These are phyloP conservation scores for Drosophila cognata DNA, from an alignment of 2,888 invertebrate genomes.

Conservation along the genomic window DNA sequence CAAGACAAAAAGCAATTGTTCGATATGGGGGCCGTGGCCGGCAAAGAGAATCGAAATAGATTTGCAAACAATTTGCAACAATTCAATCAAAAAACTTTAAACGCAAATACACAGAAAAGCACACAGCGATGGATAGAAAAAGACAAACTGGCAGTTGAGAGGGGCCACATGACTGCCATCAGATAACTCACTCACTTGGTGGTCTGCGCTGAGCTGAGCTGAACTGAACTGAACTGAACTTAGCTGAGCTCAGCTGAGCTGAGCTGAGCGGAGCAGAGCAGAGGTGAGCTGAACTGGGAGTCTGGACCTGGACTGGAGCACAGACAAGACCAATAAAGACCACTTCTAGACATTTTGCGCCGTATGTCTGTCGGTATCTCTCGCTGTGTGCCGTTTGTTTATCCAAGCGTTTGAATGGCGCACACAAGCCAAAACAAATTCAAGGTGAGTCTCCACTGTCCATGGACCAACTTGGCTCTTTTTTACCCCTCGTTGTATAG, in stretches of 20 bases:
- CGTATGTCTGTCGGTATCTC: slow-evolving; percentile 51
- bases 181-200: slow-evolving; percentile 81
- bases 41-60: slow-evolving; percentile 69
- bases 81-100: slow-evolving; percentile 83
- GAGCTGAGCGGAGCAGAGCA: background rate
- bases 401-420: slow-evolving; percentile 74
- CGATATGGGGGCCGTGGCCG: slow-evolving; percentile 57
- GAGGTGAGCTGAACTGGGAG: background rate
- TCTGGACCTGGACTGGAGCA: slow-evolving; percentile 27
- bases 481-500: slow-evolving; percentile 2
- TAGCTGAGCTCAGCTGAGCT: background rate
- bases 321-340: slow-evolving; percentile 61
- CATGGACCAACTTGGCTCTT: slow-evolving; percentile 35
- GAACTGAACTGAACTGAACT: background rate
- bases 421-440: slow-evolving; percentile 66
- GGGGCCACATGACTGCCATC: slow-evolving; percentile 69
- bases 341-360: slow-evolving; percentile 66
- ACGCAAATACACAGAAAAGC: slow-evolving; percentile 67
- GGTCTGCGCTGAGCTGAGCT: slow-evolving; percentile 42
- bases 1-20: slow-evolving; percentile 80
- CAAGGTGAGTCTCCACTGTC: slow-evolving; percentile 69
- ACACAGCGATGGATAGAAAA: slow-evolving; percentile 33
- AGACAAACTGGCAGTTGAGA: slow-evolving; percentile 37
- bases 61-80: slow-evolving; percentile 83
- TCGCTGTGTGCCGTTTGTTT: slow-evolving; percentile 62